These are phyloP conservation scores for Lasioglossum albipes DNA, from an alignment of 1,140 invertebrate species.

Conservation along the genomic window DNA sequence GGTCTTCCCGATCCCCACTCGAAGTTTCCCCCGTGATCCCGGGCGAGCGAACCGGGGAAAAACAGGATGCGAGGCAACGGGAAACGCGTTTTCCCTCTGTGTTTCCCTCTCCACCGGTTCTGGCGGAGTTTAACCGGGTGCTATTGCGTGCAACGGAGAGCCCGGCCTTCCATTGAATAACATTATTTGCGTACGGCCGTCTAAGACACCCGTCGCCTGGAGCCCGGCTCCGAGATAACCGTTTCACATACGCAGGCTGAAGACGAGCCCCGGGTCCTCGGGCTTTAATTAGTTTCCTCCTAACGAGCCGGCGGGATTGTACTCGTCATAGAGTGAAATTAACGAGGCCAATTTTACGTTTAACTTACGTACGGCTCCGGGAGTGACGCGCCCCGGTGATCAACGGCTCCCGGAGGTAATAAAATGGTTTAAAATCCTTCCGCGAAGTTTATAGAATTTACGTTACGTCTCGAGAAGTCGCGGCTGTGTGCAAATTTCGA, in stretches of 20 bases:
- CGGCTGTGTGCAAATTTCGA: no score
- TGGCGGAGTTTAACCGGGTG: no score
- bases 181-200: constrained; percentile 34
- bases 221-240: constrained; percentile 31
- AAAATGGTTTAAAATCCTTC: no score
- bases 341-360: constrained; percentile 56
- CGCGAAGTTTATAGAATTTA: no score
- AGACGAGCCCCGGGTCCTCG: background rate
- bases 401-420: no score
- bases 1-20: background rate
- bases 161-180: constrained; percentile 10
- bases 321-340: constrained; percentile 46
- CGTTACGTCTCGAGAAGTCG: no score
- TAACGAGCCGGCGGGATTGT: constrained; percentile 36
- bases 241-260: constrained; percentile 8
- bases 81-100: no score
- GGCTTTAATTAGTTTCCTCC: constrained; percentile 42
- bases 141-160: background rate
- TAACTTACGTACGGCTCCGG: constrained; percentile 19
- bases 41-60: background rate
- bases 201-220: constrained; percentile 6
- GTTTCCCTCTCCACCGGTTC: no score
- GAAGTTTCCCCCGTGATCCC: background rate
- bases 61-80: no score
- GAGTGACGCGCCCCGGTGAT: constrained; percentile 18